Evolutionary conservation across 2,888 invertebrate genomes (phyloP).

Genomic region (Netelia inedita): DNA sequence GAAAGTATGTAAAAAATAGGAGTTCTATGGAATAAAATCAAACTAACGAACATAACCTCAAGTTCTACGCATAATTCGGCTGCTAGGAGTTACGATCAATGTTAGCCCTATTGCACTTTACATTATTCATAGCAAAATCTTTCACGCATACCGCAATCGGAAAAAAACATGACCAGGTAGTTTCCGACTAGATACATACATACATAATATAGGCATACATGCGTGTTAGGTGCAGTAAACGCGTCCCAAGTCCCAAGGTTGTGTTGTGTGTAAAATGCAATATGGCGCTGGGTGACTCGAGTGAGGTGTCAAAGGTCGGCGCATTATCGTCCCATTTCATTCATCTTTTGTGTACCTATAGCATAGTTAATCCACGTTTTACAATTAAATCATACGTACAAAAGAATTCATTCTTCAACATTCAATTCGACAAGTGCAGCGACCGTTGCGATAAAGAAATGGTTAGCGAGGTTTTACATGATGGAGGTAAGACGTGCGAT

Average conservation of each 20-base stretch:
- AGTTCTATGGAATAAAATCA: background rate
- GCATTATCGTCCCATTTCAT: slow-evolving; percentile 65
- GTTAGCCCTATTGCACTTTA: background rate
- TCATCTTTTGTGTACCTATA: slow-evolving; percentile 41
- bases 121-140: background rate
- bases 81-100: background rate
- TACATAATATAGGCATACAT: background rate
- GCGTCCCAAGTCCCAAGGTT: slow-evolving; percentile 4
- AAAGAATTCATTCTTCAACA: slow-evolving; percentile 13
- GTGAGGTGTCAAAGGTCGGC: slow-evolving; percentile 81
- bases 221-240: background rate
- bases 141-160: background rate
- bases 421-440: slow-evolving; percentile 26
- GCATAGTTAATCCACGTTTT: slow-evolving; percentile 25
- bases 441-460: slow-evolving; percentile 51
- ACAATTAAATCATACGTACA: slow-evolving; percentile 14
- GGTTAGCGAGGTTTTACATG: slow-evolving; percentile 52
- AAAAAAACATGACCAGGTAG: slow-evolving; percentile 16
- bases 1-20: background rate
- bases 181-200: background rate
- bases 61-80: background rate
- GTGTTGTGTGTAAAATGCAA: slow-evolving; percentile 59
- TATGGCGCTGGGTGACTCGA: slow-evolving; percentile 83
- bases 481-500: slow-evolving; percentile 60
- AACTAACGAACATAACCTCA: slow-evolving; percentile 2